phyloP scores from a whole-genome alignment of 1,140 invertebrate genomes.

The Pseudobourletiella spinata region DNA sequence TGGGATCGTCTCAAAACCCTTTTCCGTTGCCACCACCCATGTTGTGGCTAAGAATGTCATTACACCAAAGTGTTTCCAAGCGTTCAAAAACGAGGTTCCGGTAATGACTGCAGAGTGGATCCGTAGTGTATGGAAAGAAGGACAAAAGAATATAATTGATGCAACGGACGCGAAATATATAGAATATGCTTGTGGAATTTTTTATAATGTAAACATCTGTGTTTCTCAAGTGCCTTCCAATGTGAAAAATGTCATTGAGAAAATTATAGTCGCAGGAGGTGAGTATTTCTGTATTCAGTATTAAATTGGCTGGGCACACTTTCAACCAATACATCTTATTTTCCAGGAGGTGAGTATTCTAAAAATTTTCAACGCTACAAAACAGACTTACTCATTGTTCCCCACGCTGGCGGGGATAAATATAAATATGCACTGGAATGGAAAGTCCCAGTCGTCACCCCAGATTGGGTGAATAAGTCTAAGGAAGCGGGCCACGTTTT shows the following conservation, averaged over 20 bases:
- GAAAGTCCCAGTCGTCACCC: constrained; percentile 59
- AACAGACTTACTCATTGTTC: constrained; percentile 48
- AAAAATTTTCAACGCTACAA: constrained; percentile 15
- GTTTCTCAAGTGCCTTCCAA: constrained; percentile 60
- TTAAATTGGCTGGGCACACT: neutral
- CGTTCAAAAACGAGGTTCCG: constrained; percentile 56
- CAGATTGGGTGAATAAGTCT: constrained; percentile 70
- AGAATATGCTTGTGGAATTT: constrained; percentile 61
- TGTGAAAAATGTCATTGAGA: constrained; percentile 60
- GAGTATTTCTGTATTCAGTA: no score
- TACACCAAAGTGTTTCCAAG: constrained; percentile 57
- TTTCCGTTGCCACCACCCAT: constrained; percentile 68
- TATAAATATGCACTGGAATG: constrained; percentile 65
- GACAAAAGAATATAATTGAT: constrained; percentile 49
- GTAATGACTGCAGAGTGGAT: constrained; percentile 72
- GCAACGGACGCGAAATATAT: constrained; percentile 56
- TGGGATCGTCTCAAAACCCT: constrained; percentile 59
- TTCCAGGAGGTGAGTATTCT: neutral
- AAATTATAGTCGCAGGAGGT: neutral
- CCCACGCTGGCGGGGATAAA: constrained; percentile 62
- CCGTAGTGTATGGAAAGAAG: constrained; percentile 63
- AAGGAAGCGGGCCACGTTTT: constrained; percentile 61
- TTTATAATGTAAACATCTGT: constrained; percentile 66
- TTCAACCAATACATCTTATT: constrained; percentile 15
- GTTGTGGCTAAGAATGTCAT: constrained; percentile 62